These are phyloP conservation scores for Rhopilema esculentum DNA, from an alignment of 30 jellyfish, hydroid and myxozoan genomes.

Conservation along the genomic window DNA sequence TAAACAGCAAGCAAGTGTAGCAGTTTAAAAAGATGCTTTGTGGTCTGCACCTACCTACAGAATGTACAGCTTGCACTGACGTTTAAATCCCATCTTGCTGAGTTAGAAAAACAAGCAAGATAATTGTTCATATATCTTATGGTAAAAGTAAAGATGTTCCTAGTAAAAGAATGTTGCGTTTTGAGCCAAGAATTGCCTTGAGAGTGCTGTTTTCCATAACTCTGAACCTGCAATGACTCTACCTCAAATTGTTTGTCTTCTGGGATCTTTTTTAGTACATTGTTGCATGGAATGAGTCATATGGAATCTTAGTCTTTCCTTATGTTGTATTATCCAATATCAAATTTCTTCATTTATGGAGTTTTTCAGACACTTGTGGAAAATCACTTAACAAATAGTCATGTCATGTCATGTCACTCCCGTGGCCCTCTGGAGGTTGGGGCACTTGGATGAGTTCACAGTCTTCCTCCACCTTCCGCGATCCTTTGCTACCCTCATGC, in stretches of 20 bases:
- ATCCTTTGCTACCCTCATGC: too few species aligned
- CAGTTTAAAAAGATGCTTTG: conserved; percentile 6
- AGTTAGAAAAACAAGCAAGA: conserved; percentile 20
- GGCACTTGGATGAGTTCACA: too few species aligned
- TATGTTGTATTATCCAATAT: neutral
- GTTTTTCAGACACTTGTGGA: conserved; percentile 11
- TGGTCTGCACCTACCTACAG: neutral
- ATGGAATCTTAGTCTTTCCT: conserved; percentile 4
- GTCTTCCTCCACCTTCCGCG: too few species aligned
- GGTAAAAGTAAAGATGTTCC: conserved; percentile 31
- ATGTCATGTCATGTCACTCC: too few species aligned
- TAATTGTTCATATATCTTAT: conserved; percentile 21
- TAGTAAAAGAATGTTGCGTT: conserved; percentile 13
- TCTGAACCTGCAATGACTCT: conserved; percentile 20
- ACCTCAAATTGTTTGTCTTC: conserved; percentile 8
- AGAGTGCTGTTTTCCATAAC: conserved; percentile 33
- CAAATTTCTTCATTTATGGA: conserved; percentile 20
- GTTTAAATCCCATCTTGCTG: conserved; percentile 12
- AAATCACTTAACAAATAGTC: conserved; percentile 17
- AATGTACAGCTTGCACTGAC: conserved; percentile 1
- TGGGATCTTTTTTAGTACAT: conserved; percentile 15
- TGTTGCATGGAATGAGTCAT: conserved; percentile 33
- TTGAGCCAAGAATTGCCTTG: conserved; percentile 11
- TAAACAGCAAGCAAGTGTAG: too few species aligned
- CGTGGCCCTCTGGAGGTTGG: too few species aligned